Conservation (phyloP, 2,113 vertebrate genomes). For the Naja naja region DNA sequence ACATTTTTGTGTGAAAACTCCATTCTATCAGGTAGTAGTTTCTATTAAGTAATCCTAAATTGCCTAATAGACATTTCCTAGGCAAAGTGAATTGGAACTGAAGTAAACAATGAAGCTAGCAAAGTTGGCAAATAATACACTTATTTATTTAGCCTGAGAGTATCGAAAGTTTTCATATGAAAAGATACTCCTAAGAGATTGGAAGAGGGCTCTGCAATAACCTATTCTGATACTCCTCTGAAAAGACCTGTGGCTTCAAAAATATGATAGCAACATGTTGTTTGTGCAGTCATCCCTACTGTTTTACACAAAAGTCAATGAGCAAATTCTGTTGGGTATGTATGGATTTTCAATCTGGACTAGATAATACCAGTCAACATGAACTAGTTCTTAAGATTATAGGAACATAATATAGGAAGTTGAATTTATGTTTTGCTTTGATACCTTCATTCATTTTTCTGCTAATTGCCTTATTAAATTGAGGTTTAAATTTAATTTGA, state of each 20-base stretch:
- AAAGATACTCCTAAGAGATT: not conserved
- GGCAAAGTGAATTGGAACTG: not conserved
- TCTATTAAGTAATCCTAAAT: not conserved
- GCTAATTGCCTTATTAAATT: not conserved
- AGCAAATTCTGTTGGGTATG: not conserved
- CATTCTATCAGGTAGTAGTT: not conserved
- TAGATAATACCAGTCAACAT: not conserved
- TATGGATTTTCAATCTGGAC: not conserved
- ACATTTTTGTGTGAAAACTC: not conserved
- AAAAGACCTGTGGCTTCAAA: not conserved
- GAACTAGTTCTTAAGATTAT: not conserved
- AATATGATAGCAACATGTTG: not conserved
- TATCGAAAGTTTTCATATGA: not conserved
- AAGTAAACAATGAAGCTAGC: not conserved
- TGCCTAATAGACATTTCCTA: not conserved
- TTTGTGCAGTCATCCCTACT: not conserved
- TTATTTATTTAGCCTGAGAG: not conserved
- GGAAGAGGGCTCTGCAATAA: not conserved
- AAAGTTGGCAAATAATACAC: not conserved
- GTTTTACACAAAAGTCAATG: not conserved
- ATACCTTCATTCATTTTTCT: not conserved
- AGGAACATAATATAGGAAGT: not conserved
- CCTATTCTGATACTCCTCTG: not conserved
- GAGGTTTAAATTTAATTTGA: not conserved
- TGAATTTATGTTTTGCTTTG: not conserved